phyloP scores from a whole-genome alignment of 1,140 invertebrate species.

The Andrena cerasifolii region DNA sequence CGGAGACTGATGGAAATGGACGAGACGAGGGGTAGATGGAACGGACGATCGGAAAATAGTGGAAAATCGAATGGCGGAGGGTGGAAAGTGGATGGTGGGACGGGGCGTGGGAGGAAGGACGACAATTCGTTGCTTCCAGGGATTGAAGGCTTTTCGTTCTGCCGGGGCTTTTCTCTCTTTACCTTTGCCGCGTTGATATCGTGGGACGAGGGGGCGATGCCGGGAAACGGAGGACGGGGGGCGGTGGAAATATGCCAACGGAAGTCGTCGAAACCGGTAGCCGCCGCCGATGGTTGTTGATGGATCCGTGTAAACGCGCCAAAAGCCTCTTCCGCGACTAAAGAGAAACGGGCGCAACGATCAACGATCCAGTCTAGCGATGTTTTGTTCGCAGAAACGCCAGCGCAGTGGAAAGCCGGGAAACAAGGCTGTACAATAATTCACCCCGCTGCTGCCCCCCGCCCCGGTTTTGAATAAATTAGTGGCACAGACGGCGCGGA shows the following conservation, averaged over 20 bases:
- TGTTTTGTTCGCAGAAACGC: neutral
- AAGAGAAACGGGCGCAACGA: neutral
- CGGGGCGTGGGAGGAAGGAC: neutral
- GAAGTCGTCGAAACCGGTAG: constrained; percentile 46
- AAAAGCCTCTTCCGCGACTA: neutral
- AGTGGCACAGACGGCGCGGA: neutral
- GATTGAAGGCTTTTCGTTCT: constrained; percentile 52
- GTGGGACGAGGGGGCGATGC: constrained; percentile 39
- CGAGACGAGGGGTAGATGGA: constrained; percentile 45
- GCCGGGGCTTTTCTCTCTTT: constrained; percentile 35
- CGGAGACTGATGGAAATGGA: constrained; percentile 68
- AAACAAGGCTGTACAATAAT: no score
- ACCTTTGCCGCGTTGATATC: constrained; percentile 49
- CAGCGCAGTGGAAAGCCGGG: neutral
- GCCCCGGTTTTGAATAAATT: neutral
- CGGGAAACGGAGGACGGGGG: constrained; percentile 28
- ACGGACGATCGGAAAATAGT: constrained; percentile 68
- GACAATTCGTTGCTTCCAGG: constrained; percentile 56
- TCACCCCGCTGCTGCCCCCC: no score
- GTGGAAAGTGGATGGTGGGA: neutral
- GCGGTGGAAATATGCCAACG: constrained; percentile 46
- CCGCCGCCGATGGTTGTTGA: constrained; percentile 38
- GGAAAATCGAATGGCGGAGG: constrained; percentile 66
- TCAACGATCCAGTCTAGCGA: neutral
- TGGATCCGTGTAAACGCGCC: constrained; percentile 40